phyloP scores from a whole-genome alignment of 2,113 vertebrate genomes.

The Heptranchias perlo region DNA sequence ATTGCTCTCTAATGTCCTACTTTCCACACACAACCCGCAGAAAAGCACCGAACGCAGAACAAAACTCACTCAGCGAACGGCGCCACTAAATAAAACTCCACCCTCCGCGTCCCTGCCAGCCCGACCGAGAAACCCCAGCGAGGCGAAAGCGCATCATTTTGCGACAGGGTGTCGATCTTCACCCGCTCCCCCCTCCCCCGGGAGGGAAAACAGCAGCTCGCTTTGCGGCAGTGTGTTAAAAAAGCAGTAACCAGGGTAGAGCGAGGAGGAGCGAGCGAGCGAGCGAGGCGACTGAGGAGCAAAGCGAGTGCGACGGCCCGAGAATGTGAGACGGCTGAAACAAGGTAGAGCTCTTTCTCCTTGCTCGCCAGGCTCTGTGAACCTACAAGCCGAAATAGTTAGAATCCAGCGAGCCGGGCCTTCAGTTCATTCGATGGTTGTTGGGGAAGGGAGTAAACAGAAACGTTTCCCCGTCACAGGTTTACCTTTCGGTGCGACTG shows the following conservation, averaged over 20 bases:
- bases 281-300: conserved; percentile 41
- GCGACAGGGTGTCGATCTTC: too few relatives aligned
- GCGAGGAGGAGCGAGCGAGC: conserved; percentile 40
- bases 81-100: too few relatives aligned
- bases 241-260: conserved; percentile 45
- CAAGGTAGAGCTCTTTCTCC: not conserved
- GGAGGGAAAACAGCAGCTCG: not conserved
- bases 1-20: too few relatives aligned
- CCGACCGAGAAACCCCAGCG: not conserved
- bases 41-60: too few relatives aligned
- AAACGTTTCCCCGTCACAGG: not conserved
- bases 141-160: not conserved
- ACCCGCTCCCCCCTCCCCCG: too few relatives aligned
- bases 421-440: too few relatives aligned
- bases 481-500: not conserved
- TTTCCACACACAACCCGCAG: too few relatives aligned
- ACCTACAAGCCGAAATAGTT: too few relatives aligned
- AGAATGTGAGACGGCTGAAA: conserved; percentile 37
- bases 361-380: too few relatives aligned
- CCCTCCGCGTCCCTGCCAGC: not conserved
- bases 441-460: not conserved
- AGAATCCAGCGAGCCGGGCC: not conserved
- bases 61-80: too few relatives aligned
- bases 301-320: conserved; percentile 32
- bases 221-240: conserved; percentile 41